A percentile compares a stretch with the other conserved stretches of the same genome.
Conservation (phyloP, 1,140 invertebrate species). For the Heterodera carotae region DNA sequence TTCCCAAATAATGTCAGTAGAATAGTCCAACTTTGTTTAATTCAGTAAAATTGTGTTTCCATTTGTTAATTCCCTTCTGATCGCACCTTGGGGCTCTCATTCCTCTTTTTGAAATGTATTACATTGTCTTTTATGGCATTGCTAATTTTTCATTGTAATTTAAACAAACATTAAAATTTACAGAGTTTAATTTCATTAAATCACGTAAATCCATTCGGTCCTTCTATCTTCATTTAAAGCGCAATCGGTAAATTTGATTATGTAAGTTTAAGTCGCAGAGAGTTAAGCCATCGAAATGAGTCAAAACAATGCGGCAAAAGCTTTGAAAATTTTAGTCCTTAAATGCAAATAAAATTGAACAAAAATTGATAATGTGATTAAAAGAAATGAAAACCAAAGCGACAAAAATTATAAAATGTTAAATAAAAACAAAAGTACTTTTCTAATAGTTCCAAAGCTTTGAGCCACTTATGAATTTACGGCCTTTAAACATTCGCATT, state of each 20-base stretch:
- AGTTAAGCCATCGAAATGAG: neutral
- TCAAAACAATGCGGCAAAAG: neutral
- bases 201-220: conserved; percentile 1
- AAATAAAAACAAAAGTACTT: neutral
- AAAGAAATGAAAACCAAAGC: neutral
- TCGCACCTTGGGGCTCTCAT: too few species aligned
- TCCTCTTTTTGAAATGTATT: too few species aligned
- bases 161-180: neutral
- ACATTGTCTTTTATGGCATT: too few species aligned
- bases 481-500: neutral
- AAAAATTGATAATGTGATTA: neutral
- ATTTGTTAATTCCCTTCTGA: too few species aligned
- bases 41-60: too few species aligned
- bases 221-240: conserved; percentile 1
- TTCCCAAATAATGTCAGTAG: too few species aligned
- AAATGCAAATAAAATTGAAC: neutral
- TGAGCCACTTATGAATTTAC: conserved; percentile 1
- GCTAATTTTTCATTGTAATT: neutral
- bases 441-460: conserved; percentile 8
- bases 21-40: too few species aligned
- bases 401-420: neutral
- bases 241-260: conserved; percentile 13
- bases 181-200: neutral
- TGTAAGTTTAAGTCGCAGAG: neutral
- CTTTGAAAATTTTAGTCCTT: neutral